Percentiles rank a stretch among this genome's conserved stretches.
These are phyloP conservation scores for Cottus gobio DNA, from an alignment of 2,113 vertebrate genomes.

Conservation along the genomic window DNA sequence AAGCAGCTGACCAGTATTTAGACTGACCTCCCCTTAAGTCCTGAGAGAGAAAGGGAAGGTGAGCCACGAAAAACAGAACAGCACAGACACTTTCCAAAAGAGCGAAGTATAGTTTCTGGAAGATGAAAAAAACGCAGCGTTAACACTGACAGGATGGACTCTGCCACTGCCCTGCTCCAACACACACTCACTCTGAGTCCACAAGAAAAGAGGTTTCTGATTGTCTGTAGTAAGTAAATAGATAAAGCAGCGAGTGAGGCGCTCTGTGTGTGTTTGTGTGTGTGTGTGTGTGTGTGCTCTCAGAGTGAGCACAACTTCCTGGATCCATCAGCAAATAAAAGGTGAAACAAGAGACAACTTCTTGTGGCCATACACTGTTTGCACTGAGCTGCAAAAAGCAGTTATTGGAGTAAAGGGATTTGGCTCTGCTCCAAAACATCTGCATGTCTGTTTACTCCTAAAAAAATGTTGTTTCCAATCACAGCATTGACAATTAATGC, in stretches of 20 bases:
- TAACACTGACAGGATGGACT: background rate
- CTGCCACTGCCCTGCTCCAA: background rate
- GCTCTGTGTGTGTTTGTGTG: slow-evolving; percentile 5
- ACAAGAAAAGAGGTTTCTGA: slow-evolving; percentile 36
- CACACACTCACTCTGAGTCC: slow-evolving; percentile 19
- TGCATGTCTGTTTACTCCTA: slow-evolving; percentile 6
- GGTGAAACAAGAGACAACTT: slow-evolving; percentile 69
- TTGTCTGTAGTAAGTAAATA: slow-evolving; percentile 55
- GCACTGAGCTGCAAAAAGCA: slow-evolving; percentile 30
- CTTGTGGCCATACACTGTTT: slow-evolving; percentile 59
- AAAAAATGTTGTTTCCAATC: background rate
- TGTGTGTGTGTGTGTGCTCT: slow-evolving; percentile 5
- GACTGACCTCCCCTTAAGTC: background rate
- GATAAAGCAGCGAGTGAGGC: slow-evolving; percentile 28
- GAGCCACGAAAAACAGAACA: slow-evolving; percentile 15
- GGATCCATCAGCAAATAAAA: slow-evolving; percentile 65
- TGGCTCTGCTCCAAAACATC: slow-evolving; percentile 65
- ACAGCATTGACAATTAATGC: slow-evolving; percentile 6
- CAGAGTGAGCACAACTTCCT: slow-evolving; percentile 61
- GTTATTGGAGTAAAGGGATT: slow-evolving; percentile 45
- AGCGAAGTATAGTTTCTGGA: slow-evolving; percentile 14
- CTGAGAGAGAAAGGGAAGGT: slow-evolving; percentile 1
- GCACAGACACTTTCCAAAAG: background rate
- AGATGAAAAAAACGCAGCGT: slow-evolving; percentile 4
- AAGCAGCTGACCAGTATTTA: slow-evolving; percentile 45